phyloP scores from a whole-genome alignment of 2,888 invertebrate species.

The Phrixothrix hirtus region DNA sequence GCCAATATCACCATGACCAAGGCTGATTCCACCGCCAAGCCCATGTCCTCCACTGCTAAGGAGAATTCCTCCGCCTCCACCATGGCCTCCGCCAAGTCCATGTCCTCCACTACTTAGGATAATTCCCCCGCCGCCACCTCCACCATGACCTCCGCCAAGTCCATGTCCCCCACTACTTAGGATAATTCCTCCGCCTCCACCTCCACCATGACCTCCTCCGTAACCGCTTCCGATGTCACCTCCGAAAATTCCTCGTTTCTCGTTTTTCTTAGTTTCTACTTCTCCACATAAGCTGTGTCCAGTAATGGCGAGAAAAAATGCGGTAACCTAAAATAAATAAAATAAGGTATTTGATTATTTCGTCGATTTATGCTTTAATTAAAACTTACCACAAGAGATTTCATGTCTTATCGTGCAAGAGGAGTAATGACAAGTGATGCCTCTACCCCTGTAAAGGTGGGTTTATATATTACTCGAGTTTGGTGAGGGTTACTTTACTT shows the following conservation, averaged over 20 bases:
- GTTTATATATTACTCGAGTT: constrained; percentile 33
- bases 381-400: constrained; percentile 27
- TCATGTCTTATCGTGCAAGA: constrained; percentile 34
- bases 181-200: constrained; percentile 21
- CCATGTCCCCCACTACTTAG: constrained; percentile 31
- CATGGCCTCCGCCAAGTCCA: constrained; percentile 28
- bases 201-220: constrained; percentile 26
- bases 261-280: constrained; percentile 31
- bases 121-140: constrained; percentile 25
- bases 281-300: constrained; percentile 21
- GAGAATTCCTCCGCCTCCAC: constrained; percentile 17
- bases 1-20: constrained; percentile 3
- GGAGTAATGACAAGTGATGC: constrained; percentile 37
- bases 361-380: background rate
- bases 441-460: constrained; percentile 32
- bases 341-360: constrained; percentile 1
- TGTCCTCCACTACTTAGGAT: no score
- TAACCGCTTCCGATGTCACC: constrained; percentile 27
- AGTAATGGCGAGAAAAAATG: constrained; percentile 22
- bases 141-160: constrained; percentile 16
- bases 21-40: constrained; percentile 15
- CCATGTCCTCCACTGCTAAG: constrained; percentile 30
- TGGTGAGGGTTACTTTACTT: constrained; percentile 37
- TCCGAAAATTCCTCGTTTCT: constrained; percentile 33
- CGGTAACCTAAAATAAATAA: constrained; percentile 18